Evolutionary conservation across 2,113 vertebrate species (phyloP).

Genomic region (Opisthocomus hoazin): DNA sequence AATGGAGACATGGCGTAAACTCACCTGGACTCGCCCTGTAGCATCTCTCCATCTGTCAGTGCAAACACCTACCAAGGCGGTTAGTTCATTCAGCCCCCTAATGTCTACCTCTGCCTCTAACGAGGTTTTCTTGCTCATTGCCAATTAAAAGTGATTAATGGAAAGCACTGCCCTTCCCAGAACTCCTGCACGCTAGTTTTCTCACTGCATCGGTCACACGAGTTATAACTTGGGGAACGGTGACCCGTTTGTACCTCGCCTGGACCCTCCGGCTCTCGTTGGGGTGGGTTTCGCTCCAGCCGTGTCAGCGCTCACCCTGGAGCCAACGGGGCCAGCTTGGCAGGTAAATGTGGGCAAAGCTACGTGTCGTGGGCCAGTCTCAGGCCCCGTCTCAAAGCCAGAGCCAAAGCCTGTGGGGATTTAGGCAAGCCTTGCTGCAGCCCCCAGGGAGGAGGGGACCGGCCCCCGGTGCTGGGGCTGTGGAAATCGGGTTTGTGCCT

Average conservation of each 20-base stretch:
- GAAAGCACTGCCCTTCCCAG: not conserved
- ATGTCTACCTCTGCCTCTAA: not conserved
- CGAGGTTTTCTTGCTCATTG: not conserved
- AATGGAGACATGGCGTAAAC: not conserved
- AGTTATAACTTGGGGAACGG: not conserved
- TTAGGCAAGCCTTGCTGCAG: not conserved
- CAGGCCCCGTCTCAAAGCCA: not conserved
- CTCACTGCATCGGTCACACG: not conserved
- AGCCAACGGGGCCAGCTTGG: not conserved
- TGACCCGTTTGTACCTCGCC: not conserved
- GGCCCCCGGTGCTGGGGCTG: accelerated
- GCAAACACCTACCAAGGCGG: not conserved
- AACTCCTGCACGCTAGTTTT: not conserved
- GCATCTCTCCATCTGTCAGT: not conserved
- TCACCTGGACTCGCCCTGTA: not conserved
- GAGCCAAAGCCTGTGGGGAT: not conserved
- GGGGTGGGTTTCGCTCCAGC: not conserved
- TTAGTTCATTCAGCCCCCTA: not conserved
- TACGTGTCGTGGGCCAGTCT: not conserved
- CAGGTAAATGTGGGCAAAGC: not conserved
- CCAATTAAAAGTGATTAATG: slow-evolving; percentile 23
- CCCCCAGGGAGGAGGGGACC: not conserved
- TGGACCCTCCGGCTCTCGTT: not conserved
- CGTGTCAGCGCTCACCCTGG: not conserved
- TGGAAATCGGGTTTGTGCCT: not conserved